Evolutionary conservation across 2,888 invertebrate genomes (phyloP).

Genomic region (Drosophila tripunctata): DNA sequence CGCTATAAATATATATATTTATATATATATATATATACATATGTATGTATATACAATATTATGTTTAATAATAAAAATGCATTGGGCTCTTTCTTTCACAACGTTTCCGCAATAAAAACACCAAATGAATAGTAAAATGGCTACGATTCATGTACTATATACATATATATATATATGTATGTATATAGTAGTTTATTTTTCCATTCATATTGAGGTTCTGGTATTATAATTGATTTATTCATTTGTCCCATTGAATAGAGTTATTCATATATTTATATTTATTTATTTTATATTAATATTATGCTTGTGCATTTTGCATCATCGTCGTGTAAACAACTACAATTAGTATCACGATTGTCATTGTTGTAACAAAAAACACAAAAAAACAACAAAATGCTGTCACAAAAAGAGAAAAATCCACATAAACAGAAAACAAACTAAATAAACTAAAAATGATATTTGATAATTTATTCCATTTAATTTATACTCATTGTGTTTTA

Average conservation of each 20-base stretch:
- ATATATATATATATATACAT: constrained; percentile 35
- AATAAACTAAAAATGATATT: constrained; percentile 27
- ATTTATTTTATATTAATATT: constrained; percentile 66
- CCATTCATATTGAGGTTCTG: constrained; percentile 3
- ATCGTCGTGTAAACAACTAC: constrained; percentile 82
- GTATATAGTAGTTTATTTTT: neutral
- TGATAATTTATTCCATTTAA: constrained; percentile 62
- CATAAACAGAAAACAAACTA: constrained; percentile 4
- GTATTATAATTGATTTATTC: constrained; percentile 49
- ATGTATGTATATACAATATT: constrained; percentile 19
- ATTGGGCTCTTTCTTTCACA: constrained; percentile 17
- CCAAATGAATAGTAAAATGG: constrained; percentile 10
- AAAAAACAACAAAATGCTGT: too few species aligned
- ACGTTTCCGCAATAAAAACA: constrained; percentile 19
- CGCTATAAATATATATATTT: constrained; percentile 19
- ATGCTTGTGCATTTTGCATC: constrained; percentile 78
- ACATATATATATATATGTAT: neutral
- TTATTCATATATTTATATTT: constrained; percentile 52
- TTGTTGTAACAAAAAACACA: constrained; percentile 71
- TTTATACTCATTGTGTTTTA: constrained; percentile 49
- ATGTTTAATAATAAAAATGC: constrained; percentile 48
- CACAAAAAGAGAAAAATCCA: neutral
- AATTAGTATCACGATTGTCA: constrained; percentile 85
- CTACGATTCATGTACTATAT: constrained; percentile 16
- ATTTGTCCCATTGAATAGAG: constrained; percentile 48